Evolutionary conservation across 2,888 invertebrate genomes (phyloP), one percentile per base, ranked within the genome.

Genomic region (Plebejus anna): DNA sequence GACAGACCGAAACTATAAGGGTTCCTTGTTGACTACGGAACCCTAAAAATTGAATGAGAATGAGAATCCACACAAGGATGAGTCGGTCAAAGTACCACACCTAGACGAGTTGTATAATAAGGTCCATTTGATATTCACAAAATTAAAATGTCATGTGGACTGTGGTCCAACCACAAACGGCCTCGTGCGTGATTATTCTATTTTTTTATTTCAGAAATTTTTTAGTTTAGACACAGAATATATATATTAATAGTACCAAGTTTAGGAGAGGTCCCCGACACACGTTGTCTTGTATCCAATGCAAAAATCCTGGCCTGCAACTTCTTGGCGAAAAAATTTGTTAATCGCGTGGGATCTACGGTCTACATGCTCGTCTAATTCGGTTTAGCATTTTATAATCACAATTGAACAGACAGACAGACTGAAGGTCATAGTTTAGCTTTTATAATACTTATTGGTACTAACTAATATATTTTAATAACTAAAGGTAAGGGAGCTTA

Each of bases 81-180:
- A 66, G 4, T 66, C 66, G 66, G 32, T 32, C 32, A 66, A 32
- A 66, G 16, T 66, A 66, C 66, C 66, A 36, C 66, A 66, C 66
- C 66, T 66, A 66, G 32, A 66, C 66, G 0, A 66, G 66, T 66
- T 66, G 32, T 66, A 66, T 66, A 66, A 66, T 66, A 16, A 32
- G 32, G 66, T 66, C 66, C 32, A 36, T 32, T 66, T 36, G 32
- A 66, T 66, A 66, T 66, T 32, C 66, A 66, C 32, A 66, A 66
- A 61, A 66, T 66, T 66, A 66, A 66, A 66, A 66, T 66, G 13
- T 66, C 66, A 36, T 61, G 61, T 61, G 13, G 16, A 13, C 32
- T 22, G 22, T 22, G 22, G 22, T 22, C 22, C 16, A 66, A 66
- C 66, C 32, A 32, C 66, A 36, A 36, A 66, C 32, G 13, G 66